phyloP scores from a whole-genome alignment of 2,888 invertebrate genomes.

The Acleris literana region DNA sequence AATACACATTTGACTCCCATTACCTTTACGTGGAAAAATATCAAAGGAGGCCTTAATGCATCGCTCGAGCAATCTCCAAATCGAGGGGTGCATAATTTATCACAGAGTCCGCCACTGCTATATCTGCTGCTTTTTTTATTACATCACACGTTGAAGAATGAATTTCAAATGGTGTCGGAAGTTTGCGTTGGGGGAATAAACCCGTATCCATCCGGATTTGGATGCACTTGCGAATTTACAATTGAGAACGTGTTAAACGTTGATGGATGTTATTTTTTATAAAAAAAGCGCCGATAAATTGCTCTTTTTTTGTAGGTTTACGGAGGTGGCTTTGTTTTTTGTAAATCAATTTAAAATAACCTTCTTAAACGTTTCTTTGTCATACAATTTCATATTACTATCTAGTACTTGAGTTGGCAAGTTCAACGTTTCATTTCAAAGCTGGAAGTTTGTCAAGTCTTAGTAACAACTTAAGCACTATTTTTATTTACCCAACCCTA shows the following conservation, averaged over 20 bases:
- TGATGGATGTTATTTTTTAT: neutral
- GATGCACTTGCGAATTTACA: slow-evolving; percentile 29
- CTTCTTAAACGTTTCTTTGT: neutral
- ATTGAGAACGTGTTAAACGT: neutral
- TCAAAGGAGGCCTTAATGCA: slow-evolving; percentile 76
- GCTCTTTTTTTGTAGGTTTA: neutral
- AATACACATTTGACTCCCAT: slow-evolving; percentile 71
- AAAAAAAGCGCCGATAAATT: neutral
- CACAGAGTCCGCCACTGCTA: slow-evolving; percentile 55
- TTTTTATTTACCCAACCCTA: slow-evolving; percentile 22
- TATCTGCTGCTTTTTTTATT: slow-evolving; percentile 80
- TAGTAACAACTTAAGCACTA: slow-evolving; percentile 22
- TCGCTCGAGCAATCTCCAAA: slow-evolving; percentile 71
- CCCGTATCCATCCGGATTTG: slow-evolving; percentile 49
- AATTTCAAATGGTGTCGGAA: slow-evolving; percentile 82
- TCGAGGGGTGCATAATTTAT: slow-evolving; percentile 82
- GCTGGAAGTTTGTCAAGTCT: slow-evolving; percentile 32
- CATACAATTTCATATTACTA: neutral
- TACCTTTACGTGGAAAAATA: slow-evolving; percentile 67
- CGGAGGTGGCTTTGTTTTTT: neutral
- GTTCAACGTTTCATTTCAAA: slow-evolving; percentile 21
- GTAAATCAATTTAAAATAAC: neutral
- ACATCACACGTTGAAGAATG: slow-evolving; percentile 83
- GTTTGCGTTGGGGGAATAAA: slow-evolving; percentile 77
- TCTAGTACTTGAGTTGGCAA: slow-evolving; percentile 21